A percentile compares a stretch with the other conserved stretches of the same genome.
Conservation (phyloP, 2,888 invertebrate genomes). For the Calliphora vomitoria region DNA sequence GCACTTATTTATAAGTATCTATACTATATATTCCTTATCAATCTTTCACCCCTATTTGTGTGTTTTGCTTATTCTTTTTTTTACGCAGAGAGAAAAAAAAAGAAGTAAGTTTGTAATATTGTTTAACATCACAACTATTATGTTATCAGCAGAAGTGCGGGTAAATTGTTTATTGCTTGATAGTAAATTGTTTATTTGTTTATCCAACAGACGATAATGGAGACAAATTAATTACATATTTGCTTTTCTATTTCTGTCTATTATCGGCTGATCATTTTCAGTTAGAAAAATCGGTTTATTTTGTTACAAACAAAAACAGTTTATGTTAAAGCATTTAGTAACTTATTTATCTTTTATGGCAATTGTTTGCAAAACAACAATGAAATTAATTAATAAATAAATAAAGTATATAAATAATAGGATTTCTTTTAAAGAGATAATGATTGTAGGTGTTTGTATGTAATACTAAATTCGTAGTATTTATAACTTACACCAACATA, state of each 20-base stretch:
- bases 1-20: not conserved
- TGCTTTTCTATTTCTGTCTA: not conserved
- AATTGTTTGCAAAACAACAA: not conserved
- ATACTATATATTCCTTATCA: not conserved
- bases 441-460: not conserved
- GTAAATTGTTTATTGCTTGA: slow-evolving; percentile 18
- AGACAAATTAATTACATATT: slow-evolving; percentile 33
- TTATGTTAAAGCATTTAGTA: not conserved
- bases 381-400: not conserved
- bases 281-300: not conserved
- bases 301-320: not conserved
- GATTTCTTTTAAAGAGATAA: not conserved
- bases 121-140: slow-evolving; percentile 14
- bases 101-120: not conserved
- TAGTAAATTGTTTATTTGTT: slow-evolving; percentile 3
- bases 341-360: not conserved
- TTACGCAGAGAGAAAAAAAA: not conserved
- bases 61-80: not conserved
- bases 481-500: too few relatives aligned
- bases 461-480: too few relatives aligned
- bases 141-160: not conserved
- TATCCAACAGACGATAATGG: slow-evolving; percentile 6
- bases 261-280: not conserved
- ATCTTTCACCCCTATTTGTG: not conserved
- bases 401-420: not conserved